Conservation (phyloP, 2,888 invertebrate genomes). For the Cyclophora albipunctata region DNA sequence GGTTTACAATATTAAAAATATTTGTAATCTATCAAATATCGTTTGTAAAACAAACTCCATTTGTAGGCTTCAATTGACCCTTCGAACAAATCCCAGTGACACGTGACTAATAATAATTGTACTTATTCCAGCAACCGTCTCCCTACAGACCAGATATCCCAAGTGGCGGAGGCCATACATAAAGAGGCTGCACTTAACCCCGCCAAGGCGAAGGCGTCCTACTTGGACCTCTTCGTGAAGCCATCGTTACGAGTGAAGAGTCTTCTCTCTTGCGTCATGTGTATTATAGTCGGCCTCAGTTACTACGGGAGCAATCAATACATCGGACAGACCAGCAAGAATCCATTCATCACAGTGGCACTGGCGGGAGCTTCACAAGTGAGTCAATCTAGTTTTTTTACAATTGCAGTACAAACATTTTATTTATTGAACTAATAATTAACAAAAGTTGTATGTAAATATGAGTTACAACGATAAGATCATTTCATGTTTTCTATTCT, state of each 20-base stretch:
- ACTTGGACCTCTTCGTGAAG: conserved; percentile 78
- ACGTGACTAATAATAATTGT: too few species aligned
- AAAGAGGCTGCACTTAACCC: conserved; percentile 32
- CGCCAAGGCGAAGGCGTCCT: conserved; percentile 48
- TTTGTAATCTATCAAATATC: too few species aligned
- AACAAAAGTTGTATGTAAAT: too few species aligned
- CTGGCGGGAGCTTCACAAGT: conserved; percentile 59
- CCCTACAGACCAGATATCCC: conserved; percentile 47
- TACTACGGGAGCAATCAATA: conserved; percentile 88
- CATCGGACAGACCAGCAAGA: conserved; percentile 82
- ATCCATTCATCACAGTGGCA: conserved; percentile 84
- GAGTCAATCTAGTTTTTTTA: neutral
- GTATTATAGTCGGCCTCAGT: conserved; percentile 85
- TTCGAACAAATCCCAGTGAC: too few species aligned
- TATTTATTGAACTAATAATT: neutral
- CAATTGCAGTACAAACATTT: neutral
- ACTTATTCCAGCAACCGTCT: conserved; percentile 45
- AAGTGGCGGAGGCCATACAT: conserved; percentile 26
- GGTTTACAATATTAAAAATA: too few species aligned
- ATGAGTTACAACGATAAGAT: too few species aligned
- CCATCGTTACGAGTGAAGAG: conserved; percentile 77
- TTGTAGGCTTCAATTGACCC: too few species aligned
- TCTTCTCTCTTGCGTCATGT: conserved; percentile 78
- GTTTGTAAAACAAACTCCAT: too few species aligned
- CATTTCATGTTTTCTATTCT: neutral